Conservation (phyloP, 2,113 vertebrate species). For the Cercocebus atys region DNA sequence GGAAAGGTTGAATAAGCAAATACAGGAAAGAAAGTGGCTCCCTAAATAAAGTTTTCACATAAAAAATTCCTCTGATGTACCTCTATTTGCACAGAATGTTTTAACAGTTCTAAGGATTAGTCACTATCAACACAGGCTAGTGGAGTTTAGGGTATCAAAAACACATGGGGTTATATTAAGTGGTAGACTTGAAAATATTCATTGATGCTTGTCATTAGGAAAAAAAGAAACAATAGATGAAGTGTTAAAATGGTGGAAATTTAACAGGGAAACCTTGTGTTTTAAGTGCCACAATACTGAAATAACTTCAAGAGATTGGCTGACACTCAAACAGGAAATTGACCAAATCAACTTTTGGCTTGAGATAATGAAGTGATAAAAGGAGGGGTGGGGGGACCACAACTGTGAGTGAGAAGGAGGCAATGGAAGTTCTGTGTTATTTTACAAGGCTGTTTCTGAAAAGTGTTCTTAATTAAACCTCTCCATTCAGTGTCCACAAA, state of each 20-base stretch:
- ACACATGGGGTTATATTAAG: constrained; percentile 68
- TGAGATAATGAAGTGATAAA: constrained; percentile 78
- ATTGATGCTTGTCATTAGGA: constrained; percentile 58
- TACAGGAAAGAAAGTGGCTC: constrained; percentile 61
- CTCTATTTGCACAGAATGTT: constrained; percentile 55
- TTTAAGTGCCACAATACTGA: constrained; percentile 57
- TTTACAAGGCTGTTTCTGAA: constrained; percentile 44
- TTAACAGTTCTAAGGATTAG: constrained; percentile 27
- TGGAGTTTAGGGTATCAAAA: constrained; percentile 57
- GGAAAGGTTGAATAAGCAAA: constrained; percentile 62
- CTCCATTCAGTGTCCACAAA: constrained; percentile 53
- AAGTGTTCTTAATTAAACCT: constrained; percentile 77
- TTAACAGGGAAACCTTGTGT: constrained; percentile 59
- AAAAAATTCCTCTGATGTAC: constrained; percentile 52
- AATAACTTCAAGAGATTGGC: constrained; percentile 77
- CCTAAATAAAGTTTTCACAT: constrained; percentile 58
- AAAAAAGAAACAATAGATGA: constrained; percentile 69
- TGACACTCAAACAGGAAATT: constrained; percentile 77
- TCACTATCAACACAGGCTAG: constrained; percentile 42
- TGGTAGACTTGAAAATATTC: constrained; percentile 50
- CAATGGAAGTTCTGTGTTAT: neutral
- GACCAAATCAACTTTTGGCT: constrained; percentile 77
- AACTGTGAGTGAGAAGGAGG: constrained; percentile 19
- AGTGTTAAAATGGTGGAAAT: constrained; percentile 73
- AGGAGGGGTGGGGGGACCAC: neutral